Base-by-base conservation (phyloP, 2,797 vertebrate species). In the Hippoglossus hippoglossus region DNA sequence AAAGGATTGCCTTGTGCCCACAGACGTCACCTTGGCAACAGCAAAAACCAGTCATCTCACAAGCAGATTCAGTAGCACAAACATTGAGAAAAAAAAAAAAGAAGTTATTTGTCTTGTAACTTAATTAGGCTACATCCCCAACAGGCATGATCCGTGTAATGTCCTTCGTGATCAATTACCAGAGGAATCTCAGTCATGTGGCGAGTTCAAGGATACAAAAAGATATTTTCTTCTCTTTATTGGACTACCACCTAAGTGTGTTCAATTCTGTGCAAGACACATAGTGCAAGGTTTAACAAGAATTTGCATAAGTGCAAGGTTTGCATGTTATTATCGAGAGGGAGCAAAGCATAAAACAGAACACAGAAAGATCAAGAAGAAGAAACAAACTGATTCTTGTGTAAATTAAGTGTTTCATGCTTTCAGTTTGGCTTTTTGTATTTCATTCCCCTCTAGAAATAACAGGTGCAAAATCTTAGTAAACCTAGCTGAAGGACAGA, bases 391-490 rank as follows among this genome's bases (percentile, higher is more conserved):
- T 9, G 73, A 79, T 74, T 77, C 11, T 49, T 77, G 71, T 82
- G 90, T 86, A 87, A 91, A 84, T 81, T 89, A 89, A 76, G 77
- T 77, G 69, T 73, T 85, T 79, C 87, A 92, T 89, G 90, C 87
- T 89, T 91, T 89, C 77, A 87, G 87, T 89, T 91, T 91, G 80
- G 86, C 86, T 89, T 90, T 80, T 84, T 87, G 73, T 73, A 77
- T 89, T 88, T 85, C 81, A 86, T 87, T 81, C 79, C 90, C 89
- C 91, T 93, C 90, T 65, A 85, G 89, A 92, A 90, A 92, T 91
- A 93, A 93, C 92, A 87, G 79, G 85, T 89, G 91, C 91, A 93
- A 93, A 93, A 84, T 93, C 92, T 92, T 92, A 88, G 86, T 92
- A 93, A 92, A 93, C 90, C 91, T 87, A 88, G 90, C 91, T 11